Evolutionary conservation across 2,113 vertebrate species (phyloP).

Genomic region (Etheostoma cragini): DNA sequence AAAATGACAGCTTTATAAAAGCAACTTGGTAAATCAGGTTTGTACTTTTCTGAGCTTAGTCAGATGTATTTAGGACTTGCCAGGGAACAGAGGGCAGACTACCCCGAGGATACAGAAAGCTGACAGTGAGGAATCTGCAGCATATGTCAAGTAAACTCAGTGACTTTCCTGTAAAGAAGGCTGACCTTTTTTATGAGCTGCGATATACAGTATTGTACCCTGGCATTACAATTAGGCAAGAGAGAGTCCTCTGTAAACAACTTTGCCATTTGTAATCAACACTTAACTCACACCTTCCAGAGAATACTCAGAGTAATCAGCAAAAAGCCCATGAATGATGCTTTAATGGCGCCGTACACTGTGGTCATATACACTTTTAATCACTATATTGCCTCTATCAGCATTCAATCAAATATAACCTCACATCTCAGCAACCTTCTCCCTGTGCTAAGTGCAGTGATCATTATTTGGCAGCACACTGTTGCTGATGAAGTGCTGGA

Average conservation of each 20-base stretch:
- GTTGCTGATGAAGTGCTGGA: slow-evolving; percentile 54
- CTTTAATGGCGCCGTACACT: not conserved
- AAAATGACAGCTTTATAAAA: slow-evolving; percentile 14
- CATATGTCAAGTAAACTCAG: slow-evolving; percentile 44
- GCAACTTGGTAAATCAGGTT: slow-evolving; percentile 6
- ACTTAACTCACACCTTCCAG: not conserved
- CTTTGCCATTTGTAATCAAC: not conserved
- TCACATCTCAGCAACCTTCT: slow-evolving; percentile 44
- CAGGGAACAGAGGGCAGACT: slow-evolving; percentile 20
- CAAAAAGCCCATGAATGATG: not conserved
- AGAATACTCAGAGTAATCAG: not conserved
- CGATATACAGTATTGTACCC: not conserved
- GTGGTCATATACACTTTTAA: slow-evolving; percentile 6
- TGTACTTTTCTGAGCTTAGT: not conserved
- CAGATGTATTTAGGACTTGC: slow-evolving; percentile 10
- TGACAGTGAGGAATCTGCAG: slow-evolving; percentile 54
- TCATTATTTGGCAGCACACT: slow-evolving; percentile 62
- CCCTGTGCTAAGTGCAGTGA: slow-evolving; percentile 37
- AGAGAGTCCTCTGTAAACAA: not conserved
- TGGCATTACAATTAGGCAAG: not conserved
- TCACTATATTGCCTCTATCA: slow-evolving; percentile 45
- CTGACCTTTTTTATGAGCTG: not conserved
- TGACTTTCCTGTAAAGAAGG: slow-evolving; percentile 41
- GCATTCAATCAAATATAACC: slow-evolving; percentile 42
- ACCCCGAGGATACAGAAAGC: slow-evolving; percentile 25